A percentile compares a stretch with the other conserved stretches of the same genome.
Evolutionary conservation across 1,140 invertebrate species (phyloP).

Genomic region (Drosophila teissieri): DNA sequence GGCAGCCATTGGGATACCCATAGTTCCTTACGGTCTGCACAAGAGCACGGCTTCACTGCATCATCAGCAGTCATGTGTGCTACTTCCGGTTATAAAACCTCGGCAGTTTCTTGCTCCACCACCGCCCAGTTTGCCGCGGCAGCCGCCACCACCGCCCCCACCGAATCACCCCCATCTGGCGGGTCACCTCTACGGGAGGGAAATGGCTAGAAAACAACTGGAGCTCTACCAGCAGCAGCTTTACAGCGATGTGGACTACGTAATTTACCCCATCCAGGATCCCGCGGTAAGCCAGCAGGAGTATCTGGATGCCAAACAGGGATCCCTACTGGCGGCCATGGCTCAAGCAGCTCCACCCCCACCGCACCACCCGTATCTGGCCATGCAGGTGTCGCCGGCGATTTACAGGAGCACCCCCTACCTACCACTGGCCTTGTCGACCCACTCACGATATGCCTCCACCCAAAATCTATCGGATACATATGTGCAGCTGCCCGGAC

Average conservation of each 20-base stretch:
- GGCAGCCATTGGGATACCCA: slow-evolving; percentile 78
- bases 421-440: slow-evolving; percentile 88
- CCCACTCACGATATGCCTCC: slow-evolving; percentile 89
- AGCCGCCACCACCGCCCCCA: slow-evolving; percentile 86
- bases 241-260: slow-evolving; percentile 95
- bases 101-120: slow-evolving; percentile 85
- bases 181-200: slow-evolving; percentile 87
- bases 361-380: slow-evolving; percentile 86
- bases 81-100: slow-evolving; percentile 83
- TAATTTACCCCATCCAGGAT: slow-evolving; percentile 95
- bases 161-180: slow-evolving; percentile 79
- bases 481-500: slow-evolving; percentile 87
- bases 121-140: slow-evolving; percentile 85
- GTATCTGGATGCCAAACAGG: slow-evolving; percentile 94
- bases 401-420: slow-evolving; percentile 92
- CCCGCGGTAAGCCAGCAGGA: slow-evolving; percentile 94
- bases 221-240: slow-evolving; percentile 94
- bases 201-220: slow-evolving; percentile 91
- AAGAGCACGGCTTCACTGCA: slow-evolving; percentile 80
- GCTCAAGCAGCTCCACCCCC: slow-evolving; percentile 86
- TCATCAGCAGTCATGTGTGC: slow-evolving; percentile 73
- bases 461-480: slow-evolving; percentile 91
- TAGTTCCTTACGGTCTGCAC: slow-evolving; percentile 80
- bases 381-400: slow-evolving; percentile 87
- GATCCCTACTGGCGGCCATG: slow-evolving; percentile 88